Percentiles rank a stretch among this genome's conserved stretches.
These are phyloP conservation scores for Tragelaphus buxtoni DNA, from an alignment of 2,113 vertebrate species.

Conservation along the genomic window DNA sequence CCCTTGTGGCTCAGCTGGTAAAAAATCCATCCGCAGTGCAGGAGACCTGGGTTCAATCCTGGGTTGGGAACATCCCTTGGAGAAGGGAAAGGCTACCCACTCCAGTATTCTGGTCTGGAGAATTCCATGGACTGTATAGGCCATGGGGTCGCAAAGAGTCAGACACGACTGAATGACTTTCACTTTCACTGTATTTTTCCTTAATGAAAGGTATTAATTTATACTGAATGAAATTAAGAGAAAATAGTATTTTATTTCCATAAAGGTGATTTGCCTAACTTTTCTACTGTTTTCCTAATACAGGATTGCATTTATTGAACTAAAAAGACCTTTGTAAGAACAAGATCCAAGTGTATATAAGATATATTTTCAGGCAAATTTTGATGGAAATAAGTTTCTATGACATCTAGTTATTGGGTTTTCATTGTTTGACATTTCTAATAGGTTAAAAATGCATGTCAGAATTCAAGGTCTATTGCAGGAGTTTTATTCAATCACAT, in stretches of 20 bases:
- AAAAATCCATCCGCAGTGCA: fast-evolving
- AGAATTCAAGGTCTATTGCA: neutral
- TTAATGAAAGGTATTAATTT: conserved; percentile 11
- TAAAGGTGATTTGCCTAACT: neutral
- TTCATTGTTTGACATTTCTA: conserved; percentile 28
- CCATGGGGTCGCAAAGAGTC: neutral
- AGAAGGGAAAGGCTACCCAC: neutral
- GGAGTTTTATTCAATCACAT: neutral
- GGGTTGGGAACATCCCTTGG: neutral
- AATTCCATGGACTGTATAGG: neutral
- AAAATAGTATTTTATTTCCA: neutral
- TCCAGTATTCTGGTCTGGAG: neutral
- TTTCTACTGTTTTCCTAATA: neutral
- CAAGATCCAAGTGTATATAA: neutral
- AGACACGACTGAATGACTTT: neutral
- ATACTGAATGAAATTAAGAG: neutral
- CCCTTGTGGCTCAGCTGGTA: neutral
- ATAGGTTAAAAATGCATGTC: neutral
- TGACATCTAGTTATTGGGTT: neutral
- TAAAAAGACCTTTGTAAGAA: neutral
- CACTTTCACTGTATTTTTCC: neutral
- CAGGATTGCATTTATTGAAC: neutral
- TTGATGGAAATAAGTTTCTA: neutral
- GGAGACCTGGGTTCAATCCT: neutral
- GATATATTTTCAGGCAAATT: neutral